phyloP scores from a whole-genome alignment of 1,140 invertebrate species.

The Aporrectodea caliginosa region DNA sequence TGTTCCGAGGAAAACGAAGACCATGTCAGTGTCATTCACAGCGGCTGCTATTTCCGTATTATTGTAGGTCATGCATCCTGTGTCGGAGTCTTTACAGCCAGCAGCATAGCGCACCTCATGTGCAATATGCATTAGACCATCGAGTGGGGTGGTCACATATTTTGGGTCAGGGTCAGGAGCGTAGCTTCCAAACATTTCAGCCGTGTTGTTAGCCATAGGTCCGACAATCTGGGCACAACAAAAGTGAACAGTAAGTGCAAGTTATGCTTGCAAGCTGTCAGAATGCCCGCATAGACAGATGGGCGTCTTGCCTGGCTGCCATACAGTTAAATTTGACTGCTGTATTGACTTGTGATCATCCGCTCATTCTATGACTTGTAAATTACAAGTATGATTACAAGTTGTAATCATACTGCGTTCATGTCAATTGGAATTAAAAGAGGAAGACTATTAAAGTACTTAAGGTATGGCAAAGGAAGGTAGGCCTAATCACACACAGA shows the following conservation, averaged over 20 bases:
- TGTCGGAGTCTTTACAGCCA: constrained; percentile 40
- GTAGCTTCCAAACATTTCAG: constrained; percentile 49
- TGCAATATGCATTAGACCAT: constrained; percentile 39
- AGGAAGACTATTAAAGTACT: too few relatives aligned
- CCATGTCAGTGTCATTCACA: constrained; percentile 39
- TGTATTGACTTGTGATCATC: too few relatives aligned
- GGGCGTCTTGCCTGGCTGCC: too few relatives aligned
- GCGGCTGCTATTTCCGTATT: constrained; percentile 36
- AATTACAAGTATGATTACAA: too few relatives aligned
- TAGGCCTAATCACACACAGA: too few relatives aligned
- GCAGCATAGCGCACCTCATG: constrained; percentile 34
- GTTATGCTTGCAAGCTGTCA: too few relatives aligned
- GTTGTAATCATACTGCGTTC: too few relatives aligned
- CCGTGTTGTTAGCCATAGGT: constrained; percentile 51
- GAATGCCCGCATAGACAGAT: too few relatives aligned
- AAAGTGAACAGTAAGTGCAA: background rate
- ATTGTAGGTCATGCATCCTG: constrained; percentile 42
- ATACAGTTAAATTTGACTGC: too few relatives aligned
- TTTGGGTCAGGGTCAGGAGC: constrained; percentile 38
- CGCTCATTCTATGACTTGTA: too few relatives aligned
- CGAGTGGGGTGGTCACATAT: constrained; percentile 43
- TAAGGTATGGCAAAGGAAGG: too few relatives aligned
- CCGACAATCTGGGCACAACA: constrained; percentile 47
- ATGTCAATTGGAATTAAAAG: too few relatives aligned
- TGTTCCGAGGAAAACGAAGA: constrained; percentile 51